Base-by-base conservation (phyloP, 2,888 invertebrate species). In the Calliopum simillimum region DNA sequence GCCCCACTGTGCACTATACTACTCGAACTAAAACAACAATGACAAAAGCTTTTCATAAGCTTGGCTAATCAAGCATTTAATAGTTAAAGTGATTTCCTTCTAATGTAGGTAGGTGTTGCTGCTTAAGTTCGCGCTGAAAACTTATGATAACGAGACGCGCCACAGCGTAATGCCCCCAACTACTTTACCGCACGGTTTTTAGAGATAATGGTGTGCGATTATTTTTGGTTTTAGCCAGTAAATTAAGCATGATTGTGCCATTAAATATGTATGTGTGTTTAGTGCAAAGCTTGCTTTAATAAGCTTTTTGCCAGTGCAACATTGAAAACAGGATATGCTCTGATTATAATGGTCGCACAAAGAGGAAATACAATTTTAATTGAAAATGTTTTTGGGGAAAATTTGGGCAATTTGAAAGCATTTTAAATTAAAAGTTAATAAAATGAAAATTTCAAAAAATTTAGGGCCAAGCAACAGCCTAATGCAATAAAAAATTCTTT, bases 11-110 rank as follows among this genome's bases (percentile, higher is more conserved):
- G 33, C 33, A 8, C 33, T 33, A 33, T 33, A 1, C 8, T 33
- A 2, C 33, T n/a, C n/a, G 8, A 33, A 4, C 33, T 8, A 33
- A n/a, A 33, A 33, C 33, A 33, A 33, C 8, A 6, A 8, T 8
- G 44, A 43, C 33, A 13, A 8, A 16, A 16, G 14, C 41, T n/a
- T 41, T 58, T 58, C 41, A n/a, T 19, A 21, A 59, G 49, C 63
- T 63, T 41, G 12, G 8, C 33, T 63, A 63, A 63, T 63, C 51
- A 63, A 63, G 63, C 33, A 16, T 51, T 51, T 51, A 51, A 63
- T 25, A 51, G 49, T 25, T 51, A n/a, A 41, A 33, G 33, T 8
- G 8, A 33, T 33, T 33, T 33, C 33, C 33, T 33, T n/a, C n/a
- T n/a, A n/a, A n/a, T n/a, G n/a, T n/a, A n/a, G n/a, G n/a, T n/a